Conservation (phyloP, 2,113 vertebrate genomes). For the Ammodramus savannarum region DNA sequence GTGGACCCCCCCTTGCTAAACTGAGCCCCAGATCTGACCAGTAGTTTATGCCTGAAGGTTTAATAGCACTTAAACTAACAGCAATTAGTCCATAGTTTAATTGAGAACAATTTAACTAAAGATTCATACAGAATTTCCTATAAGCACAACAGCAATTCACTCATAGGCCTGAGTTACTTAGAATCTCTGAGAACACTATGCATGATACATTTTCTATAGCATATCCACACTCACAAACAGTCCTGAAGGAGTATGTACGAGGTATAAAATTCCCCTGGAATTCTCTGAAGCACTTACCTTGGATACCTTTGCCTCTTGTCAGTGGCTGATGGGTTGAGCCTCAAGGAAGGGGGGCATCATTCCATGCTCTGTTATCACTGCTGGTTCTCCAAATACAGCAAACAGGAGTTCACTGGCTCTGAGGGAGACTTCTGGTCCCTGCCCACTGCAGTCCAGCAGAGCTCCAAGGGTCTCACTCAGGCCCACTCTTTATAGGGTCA, state of each 20-base stretch:
- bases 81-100: neutral
- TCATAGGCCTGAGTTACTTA: neutral
- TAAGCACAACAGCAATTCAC: neutral
- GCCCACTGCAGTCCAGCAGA: neutral
- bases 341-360: neutral
- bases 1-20: neutral
- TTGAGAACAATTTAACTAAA: neutral
- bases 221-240: neutral
- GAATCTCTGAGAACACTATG: neutral
- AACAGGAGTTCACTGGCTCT: neutral
- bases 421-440: neutral
- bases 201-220: neutral
- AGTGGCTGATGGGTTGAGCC: neutral
- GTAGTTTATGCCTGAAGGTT: neutral
- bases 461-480: neutral
- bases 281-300: neutral
- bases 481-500: neutral
- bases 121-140: neutral
- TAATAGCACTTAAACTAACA: neutral
- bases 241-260: neutral
- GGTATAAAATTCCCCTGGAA: neutral
- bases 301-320: neutral
- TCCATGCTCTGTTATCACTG: neutral
- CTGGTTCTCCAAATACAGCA: neutral
- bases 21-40: neutral